Conservation (phyloP, 2,888 invertebrate genomes). For the Phaedon cochleariae region DNA sequence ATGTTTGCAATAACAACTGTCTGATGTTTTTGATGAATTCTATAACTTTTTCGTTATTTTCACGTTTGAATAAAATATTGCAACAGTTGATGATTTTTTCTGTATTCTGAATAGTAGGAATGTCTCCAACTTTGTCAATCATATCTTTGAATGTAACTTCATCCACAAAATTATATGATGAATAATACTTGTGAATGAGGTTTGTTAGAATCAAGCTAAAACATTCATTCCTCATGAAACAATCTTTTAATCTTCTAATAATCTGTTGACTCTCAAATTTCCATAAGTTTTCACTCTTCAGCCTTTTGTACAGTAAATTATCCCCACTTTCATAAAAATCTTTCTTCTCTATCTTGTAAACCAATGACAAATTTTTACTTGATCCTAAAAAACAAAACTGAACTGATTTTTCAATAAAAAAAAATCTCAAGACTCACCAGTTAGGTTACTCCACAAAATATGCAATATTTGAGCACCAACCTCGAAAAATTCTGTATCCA, state of each 20-base stretch:
- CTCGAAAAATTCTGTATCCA: constrained; percentile 37
- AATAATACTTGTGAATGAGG: constrained; percentile 27
- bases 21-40: constrained; percentile 26
- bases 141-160: constrained; percentile 19
- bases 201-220: constrained; percentile 26
- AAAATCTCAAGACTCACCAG: constrained; percentile 26
- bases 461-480: constrained; percentile 43
- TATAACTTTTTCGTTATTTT: not conserved
- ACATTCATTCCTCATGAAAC: constrained; percentile 23
- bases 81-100: constrained; percentile 36
- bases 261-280: constrained; percentile 24
- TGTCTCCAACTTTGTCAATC: constrained; percentile 15
- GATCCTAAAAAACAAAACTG: constrained; percentile 31
- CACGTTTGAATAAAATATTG: constrained; percentile 26
- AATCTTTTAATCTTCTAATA: constrained; percentile 15
- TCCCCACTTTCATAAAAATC: constrained; percentile 37
- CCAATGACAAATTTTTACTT: constrained; percentile 31
- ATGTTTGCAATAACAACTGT: constrained; percentile 10
- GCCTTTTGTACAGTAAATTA: constrained; percentile 37
- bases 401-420: too few species aligned
- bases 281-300: constrained; percentile 32
- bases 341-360: constrained; percentile 41
- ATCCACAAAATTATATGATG: constrained; percentile 8
- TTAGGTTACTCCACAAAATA: constrained; percentile 38
- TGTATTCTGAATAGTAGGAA: constrained; percentile 26